A percentile compares a stretch with the other conserved stretches of the same genome.
These are phyloP conservation scores for Tychaedon coryphoeus DNA, from an alignment of 2,113 vertebrate species.

Conservation along the genomic window DNA sequence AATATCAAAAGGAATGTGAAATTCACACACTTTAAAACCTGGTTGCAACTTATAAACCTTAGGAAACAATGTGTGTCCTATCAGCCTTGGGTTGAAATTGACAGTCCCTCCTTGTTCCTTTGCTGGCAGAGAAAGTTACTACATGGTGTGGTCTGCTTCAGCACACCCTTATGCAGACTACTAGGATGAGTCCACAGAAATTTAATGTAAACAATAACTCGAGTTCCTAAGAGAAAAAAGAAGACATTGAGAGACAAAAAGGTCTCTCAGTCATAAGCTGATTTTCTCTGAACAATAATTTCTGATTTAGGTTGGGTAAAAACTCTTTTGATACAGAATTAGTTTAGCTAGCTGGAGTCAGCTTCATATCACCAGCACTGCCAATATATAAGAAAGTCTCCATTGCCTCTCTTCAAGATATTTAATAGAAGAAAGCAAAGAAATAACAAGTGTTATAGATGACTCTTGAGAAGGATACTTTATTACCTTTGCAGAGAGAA, in stretches of 20 bases:
- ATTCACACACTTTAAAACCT: not conserved
- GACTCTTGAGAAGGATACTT: not conserved
- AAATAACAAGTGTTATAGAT: not conserved
- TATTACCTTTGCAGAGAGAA: not conserved
- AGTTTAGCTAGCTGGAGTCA: not conserved
- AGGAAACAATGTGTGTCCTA: not conserved
- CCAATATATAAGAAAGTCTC: not conserved
- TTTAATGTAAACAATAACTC: not conserved
- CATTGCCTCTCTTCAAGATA: not conserved
- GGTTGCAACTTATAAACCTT: not conserved
- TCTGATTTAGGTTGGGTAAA: not conserved
- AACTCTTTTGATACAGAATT: not conserved
- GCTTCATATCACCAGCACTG: not conserved
- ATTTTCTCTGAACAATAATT: not conserved
- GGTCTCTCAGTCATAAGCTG: fast-evolving
- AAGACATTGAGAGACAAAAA: not conserved
- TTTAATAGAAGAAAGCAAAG: not conserved
- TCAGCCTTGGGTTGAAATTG: not conserved
- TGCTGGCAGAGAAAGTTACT: not conserved
- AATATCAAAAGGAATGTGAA: not conserved
- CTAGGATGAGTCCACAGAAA: not conserved
- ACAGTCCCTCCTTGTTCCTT: not conserved
- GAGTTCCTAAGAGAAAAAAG: not conserved
- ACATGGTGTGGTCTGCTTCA: not conserved
- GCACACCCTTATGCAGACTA: not conserved